A percentile compares a stretch with the other conserved stretches of the same genome.
Evolutionary conservation across 2,797 vertebrate genomes (phyloP).

Genomic region (Huso huso): DNA sequence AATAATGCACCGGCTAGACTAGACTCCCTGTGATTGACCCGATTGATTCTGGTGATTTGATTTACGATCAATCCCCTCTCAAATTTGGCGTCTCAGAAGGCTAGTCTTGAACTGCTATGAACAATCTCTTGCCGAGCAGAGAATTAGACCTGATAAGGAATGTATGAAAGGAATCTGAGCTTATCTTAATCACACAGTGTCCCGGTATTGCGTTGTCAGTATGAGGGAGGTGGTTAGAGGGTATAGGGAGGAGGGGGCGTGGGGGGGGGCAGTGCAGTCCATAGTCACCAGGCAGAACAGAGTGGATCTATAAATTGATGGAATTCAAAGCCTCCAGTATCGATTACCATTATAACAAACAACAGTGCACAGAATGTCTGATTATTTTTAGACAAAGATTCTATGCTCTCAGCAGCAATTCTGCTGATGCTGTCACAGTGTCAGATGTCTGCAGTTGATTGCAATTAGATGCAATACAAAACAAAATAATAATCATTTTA

Average conservation of each 20-base stretch:
- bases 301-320: constrained; percentile 99
- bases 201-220: constrained; percentile 42
- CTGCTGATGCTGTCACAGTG: constrained; percentile 99
- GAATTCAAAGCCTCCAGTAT: constrained; percentile 99
- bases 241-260: constrained; percentile 26
- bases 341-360: constrained; percentile 99
- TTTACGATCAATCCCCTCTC: constrained; percentile 92
- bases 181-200: constrained; percentile 85
- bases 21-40: constrained; percentile 86
- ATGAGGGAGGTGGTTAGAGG: constrained; percentile 37
- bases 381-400: constrained; percentile 99
- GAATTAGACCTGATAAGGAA: constrained; percentile 80
- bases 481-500: constrained; percentile 82
- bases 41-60: constrained; percentile 97
- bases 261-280: constrained; percentile 62
- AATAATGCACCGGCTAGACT: constrained; percentile 91
- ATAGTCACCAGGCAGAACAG: constrained; percentile 96
- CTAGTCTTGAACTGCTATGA: constrained; percentile 87
- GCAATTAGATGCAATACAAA: constrained; percentile 98
- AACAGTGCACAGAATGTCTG: constrained; percentile 95
- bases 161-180: constrained; percentile 82
- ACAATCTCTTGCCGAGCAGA: constrained; percentile 75
- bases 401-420: constrained; percentile 99
- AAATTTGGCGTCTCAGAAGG: constrained; percentile 83
- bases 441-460: constrained; percentile 99